phyloP scores from a whole-genome alignment of 1,140 invertebrate species.

The Drosophila kikkawai region DNA sequence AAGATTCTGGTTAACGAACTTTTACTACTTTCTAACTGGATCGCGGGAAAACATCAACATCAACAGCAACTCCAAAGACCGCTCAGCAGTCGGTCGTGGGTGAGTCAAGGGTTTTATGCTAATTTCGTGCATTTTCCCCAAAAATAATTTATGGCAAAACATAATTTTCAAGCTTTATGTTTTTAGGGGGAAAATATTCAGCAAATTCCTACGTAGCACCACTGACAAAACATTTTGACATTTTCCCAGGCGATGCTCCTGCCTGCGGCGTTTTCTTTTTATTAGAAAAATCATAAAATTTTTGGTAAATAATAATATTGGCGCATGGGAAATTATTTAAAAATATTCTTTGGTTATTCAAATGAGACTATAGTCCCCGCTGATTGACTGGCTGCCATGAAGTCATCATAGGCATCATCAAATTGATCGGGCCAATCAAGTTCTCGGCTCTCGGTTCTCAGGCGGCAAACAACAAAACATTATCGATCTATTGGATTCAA shows the following conservation, averaged over 20 bases:
- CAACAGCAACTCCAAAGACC: neutral
- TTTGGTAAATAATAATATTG: constrained; percentile 30
- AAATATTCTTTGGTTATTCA: constrained; percentile 80
- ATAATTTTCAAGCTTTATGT: constrained; percentile 71
- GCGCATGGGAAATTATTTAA: constrained; percentile 50
- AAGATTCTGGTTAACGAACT: constrained; percentile 56
- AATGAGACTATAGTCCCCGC: constrained; percentile 49
- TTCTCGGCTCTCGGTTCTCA: constrained; percentile 18
- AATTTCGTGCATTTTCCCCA: constrained; percentile 60
- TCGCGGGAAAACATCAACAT: constrained; percentile 43
- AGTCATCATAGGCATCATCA: constrained; percentile 71
- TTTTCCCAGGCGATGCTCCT: constrained; percentile 42
- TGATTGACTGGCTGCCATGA: constrained; percentile 77
- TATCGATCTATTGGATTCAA: constrained; percentile 34
- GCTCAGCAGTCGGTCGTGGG: constrained; percentile 73
- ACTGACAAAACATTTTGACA: constrained; percentile 57
- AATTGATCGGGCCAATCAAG: constrained; percentile 67
- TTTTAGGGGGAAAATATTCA: constrained; percentile 49
- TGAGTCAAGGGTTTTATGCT: constrained; percentile 74
- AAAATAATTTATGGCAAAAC: constrained; percentile 68
- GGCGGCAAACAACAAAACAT: constrained; percentile 70
- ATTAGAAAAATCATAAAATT: constrained; percentile 60
- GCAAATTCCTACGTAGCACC: constrained; percentile 30
- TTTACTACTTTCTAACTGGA: constrained; percentile 78
- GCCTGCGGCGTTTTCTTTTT: constrained; percentile 34